These are phyloP conservation scores for Atherinosoma microstoma DNA, from an alignment of 2,797 vertebrate genomes.

Conservation along the genomic window DNA sequence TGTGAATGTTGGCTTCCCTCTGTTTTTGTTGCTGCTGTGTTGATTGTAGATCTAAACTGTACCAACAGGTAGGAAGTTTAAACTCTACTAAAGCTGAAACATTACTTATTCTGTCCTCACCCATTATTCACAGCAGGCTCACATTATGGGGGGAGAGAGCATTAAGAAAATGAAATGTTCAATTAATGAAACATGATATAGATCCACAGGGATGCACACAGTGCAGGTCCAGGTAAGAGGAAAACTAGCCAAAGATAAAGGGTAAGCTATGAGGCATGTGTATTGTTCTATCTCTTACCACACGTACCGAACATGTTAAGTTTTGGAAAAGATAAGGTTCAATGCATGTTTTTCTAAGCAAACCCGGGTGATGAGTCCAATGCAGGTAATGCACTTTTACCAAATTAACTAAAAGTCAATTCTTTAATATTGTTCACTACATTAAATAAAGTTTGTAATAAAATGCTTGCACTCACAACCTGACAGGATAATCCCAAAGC, in stretches of 20 bases:
- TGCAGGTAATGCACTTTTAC: background rate
- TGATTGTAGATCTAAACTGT: conserved; percentile 3
- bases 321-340: background rate
- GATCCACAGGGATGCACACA: background rate
- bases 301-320: background rate
- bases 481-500: background rate
- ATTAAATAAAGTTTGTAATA: background rate
- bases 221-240: background rate
- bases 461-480: background rate
- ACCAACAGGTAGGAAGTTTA: conserved; percentile 34
- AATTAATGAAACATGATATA: background rate
- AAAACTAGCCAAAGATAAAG: background rate
- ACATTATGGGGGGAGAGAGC: background rate
- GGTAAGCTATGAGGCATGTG: background rate
- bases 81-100: background rate
- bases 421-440: background rate
- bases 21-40: background rate
- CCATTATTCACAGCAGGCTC: background rate
- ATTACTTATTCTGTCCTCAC: background rate
- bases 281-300: background rate
- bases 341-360: background rate
- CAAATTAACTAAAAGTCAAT: background rate
- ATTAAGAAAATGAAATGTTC: background rate
- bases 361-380: background rate
- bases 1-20: conserved; percentile 23